These are phyloP conservation scores for Panzeria rudis DNA, from an alignment of 2,888 invertebrate genomes.

Conservation along the genomic window DNA sequence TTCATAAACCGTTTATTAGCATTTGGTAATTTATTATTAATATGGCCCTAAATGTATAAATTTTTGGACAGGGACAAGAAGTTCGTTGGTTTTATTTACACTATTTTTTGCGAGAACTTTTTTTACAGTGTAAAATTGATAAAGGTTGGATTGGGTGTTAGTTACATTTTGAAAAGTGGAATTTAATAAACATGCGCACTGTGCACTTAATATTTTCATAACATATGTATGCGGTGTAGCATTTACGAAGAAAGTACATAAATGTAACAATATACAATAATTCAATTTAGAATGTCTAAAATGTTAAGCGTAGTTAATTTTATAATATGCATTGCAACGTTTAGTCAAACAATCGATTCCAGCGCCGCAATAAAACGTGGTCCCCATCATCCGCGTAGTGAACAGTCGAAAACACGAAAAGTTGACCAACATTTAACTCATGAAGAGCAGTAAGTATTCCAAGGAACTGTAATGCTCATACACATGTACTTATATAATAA, in stretches of 20 bases:
- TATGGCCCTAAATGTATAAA: too few species aligned
- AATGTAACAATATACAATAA: background rate
- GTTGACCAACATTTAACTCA: conserved; percentile 89
- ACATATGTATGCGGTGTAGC: background rate
- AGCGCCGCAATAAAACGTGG: conserved; percentile 84
- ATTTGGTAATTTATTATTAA: too few species aligned
- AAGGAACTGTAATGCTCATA: too few species aligned
- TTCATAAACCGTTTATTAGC: too few species aligned
- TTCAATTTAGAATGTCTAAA: conserved; percentile 76
- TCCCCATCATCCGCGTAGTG: conserved; percentile 88
- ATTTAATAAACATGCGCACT: conserved; percentile 26
- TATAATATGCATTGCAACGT: conserved; percentile 79
- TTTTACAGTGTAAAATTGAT: too few species aligned
- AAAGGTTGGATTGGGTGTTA: background rate
- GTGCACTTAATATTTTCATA: background rate
- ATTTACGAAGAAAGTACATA: background rate
- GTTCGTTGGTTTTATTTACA: too few species aligned
- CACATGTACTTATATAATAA: too few species aligned
- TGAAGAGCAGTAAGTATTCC: conserved; percentile 87
- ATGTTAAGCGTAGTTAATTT: conserved; percentile 79
- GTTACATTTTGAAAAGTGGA: conserved; percentile 6
- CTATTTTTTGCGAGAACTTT: too few species aligned
- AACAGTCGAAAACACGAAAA: conserved; percentile 85
- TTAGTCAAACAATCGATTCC: conserved; percentile 77
- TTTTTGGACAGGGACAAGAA: too few species aligned